Base-by-base conservation (phyloP, 2,113 vertebrate species). In the Thamnaconus septentrionalis region DNA sequence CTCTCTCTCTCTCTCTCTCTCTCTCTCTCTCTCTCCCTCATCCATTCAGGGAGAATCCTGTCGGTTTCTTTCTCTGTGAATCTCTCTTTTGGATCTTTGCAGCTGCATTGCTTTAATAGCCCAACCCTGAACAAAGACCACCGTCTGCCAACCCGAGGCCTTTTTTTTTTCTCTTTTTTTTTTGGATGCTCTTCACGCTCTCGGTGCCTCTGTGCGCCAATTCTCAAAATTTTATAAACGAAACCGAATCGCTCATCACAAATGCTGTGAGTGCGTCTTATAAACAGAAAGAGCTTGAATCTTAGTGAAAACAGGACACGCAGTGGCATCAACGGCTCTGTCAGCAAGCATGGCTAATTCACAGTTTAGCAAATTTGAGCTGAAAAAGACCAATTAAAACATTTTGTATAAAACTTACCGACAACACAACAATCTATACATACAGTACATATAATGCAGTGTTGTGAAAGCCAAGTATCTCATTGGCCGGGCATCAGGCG, bases 51-150 rank as follows among this genome's bases (percentile, higher is more conserved):
- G 18, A 31, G 18, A 31, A 31, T 31, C 18, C 18, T 31, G 18
- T 31, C 18, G 18, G 18, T 31, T 31, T 31, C 18, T 31, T 31
- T 31, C 18, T 31, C 18, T 78, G 82, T 73, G 63, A 80, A 66
- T 71, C 60, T 66, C 60, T 64, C 48, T 65, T 65, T 53, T 55
- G 60, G 51, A 78, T 79, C 78, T 69, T 31, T 51, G 56, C 59
- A 49, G 53, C 54, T 55, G 63, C 64, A 65, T 67, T 60, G 54
- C 64, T 75, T 31, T 71, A 62, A 74, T 71, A 80, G 65, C 61
- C 67, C 53, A 79, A 80, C 62, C 61, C 63, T 57, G 56, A 80
- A 84, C 71, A 80, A 63, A 81, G 64, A 55, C 40, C 40, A 31
- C 49, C 8, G 46, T 62, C 62, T 78, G 58, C 43, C 60, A 60